These are phyloP conservation scores for Philypnodon macrostomus DNA, from an alignment of 2,797 vertebrate genomes.

Conservation along the genomic window DNA sequence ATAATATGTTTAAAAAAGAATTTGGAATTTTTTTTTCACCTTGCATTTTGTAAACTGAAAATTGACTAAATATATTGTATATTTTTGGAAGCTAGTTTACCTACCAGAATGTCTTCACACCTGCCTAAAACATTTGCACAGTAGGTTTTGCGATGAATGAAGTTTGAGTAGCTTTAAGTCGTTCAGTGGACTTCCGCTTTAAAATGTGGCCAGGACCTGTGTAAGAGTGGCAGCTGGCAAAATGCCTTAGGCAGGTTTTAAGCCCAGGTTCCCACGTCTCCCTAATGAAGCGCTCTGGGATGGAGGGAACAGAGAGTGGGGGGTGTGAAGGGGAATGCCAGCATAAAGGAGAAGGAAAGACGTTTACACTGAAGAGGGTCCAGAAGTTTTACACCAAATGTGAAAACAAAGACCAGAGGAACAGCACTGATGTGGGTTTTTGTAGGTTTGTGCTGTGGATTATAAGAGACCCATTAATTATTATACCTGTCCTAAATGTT, in stretches of 20 bases:
- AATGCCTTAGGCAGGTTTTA: constrained; percentile 65
- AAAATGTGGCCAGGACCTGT: constrained; percentile 32
- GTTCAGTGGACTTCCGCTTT: constrained; percentile 60
- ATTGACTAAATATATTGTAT: too few species aligned
- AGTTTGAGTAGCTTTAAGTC: constrained; percentile 48
- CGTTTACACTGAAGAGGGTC: constrained; percentile 41
- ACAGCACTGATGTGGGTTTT: too few species aligned
- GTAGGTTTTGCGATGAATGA: constrained; percentile 37
- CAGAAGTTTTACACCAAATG: constrained; percentile 57
- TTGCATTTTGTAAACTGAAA: too few species aligned
- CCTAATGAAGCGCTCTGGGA: constrained; percentile 78
- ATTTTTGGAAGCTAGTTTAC: too few species aligned
- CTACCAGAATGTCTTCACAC: too few species aligned
- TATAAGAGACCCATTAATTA: too few species aligned
- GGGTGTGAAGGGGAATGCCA: constrained; percentile 31
- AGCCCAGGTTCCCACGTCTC: constrained; percentile 75
- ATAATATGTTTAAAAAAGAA: too few species aligned
- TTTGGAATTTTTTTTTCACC: too few species aligned
- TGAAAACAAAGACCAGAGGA: constrained; percentile 63
- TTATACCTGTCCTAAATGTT: too few species aligned
- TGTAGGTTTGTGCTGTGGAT: background rate
- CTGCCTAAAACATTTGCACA: too few species aligned
- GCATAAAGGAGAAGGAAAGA: constrained; percentile 51
- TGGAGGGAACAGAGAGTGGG: constrained; percentile 51
- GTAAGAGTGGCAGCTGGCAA: constrained; percentile 70